These are phyloP conservation scores for Conistra vaccinii DNA, from an alignment of 2,888 invertebrate species.

Conservation along the genomic window DNA sequence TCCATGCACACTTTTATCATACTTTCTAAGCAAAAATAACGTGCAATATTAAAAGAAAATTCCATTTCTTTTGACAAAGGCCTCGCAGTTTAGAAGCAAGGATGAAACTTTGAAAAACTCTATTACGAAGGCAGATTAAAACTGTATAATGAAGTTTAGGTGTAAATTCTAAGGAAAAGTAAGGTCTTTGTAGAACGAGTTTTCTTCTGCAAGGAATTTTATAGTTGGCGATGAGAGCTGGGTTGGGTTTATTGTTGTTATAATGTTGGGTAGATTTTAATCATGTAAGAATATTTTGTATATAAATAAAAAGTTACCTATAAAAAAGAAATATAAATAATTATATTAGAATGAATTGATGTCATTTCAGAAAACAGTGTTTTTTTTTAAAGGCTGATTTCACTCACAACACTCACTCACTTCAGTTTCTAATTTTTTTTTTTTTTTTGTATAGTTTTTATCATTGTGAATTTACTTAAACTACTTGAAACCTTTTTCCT, in stretches of 20 bases:
- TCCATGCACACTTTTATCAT: background rate
- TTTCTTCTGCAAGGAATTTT: constrained; percentile 54
- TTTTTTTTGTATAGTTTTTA: too few relatives aligned
- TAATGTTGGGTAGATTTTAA: constrained; percentile 15
- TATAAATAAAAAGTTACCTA: background rate
- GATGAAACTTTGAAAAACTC: constrained; percentile 73
- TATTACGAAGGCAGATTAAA: constrained; percentile 73
- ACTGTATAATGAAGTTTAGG: constrained; percentile 72
- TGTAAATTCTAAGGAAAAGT: constrained; percentile 70
- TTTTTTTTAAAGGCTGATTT: too few relatives aligned
- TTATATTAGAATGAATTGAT: background rate
- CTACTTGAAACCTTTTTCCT: too few relatives aligned
- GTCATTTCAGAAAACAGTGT: too few relatives aligned
- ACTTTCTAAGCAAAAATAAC: constrained; percentile 36
- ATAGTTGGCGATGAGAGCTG: constrained; percentile 49
- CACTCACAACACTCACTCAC: too few relatives aligned
- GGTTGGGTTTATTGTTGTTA: constrained; percentile 15
- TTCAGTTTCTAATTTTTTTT: too few relatives aligned
- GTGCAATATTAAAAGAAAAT: constrained; percentile 57
- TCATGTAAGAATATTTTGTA: background rate
- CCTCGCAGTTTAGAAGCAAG: constrained; percentile 53
- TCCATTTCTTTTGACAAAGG: constrained; percentile 63
- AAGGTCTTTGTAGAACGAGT: constrained; percentile 61
- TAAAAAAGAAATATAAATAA: background rate
- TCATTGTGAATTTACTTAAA: too few relatives aligned